phyloP scores from a whole-genome alignment of 2,888 invertebrate species.

The Morpho helenor region DNA sequence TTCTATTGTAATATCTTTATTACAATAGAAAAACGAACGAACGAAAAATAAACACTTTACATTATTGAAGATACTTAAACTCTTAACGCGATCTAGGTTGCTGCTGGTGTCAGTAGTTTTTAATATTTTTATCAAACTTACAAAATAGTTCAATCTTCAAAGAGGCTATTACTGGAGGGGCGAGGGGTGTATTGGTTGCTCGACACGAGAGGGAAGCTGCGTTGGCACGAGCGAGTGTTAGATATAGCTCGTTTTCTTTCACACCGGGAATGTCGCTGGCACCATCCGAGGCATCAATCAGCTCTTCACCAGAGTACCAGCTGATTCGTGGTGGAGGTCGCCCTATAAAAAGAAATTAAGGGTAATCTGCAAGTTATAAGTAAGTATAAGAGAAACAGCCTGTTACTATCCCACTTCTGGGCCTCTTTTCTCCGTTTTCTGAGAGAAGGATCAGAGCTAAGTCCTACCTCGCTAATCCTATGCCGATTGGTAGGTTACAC shows the following conservation, averaged over 20 bases:
- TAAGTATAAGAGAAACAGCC: background rate
- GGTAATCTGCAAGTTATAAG: too few species aligned
- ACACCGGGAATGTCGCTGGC: constrained; percentile 82
- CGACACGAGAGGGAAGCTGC: constrained; percentile 85
- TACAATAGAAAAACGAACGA: too few species aligned
- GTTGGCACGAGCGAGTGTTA: constrained; percentile 83
- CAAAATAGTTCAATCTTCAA: constrained; percentile 86
- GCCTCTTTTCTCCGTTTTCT: too few species aligned
- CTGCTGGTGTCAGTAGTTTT: too few species aligned
- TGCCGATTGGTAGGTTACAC: too few species aligned
- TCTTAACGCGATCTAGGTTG: too few species aligned
- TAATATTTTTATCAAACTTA: constrained; percentile 64
- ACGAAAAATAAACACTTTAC: too few species aligned
- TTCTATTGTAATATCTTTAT: too few species aligned
- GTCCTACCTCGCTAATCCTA: too few species aligned
- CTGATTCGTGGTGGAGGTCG: constrained; percentile 86
- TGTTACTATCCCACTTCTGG: too few species aligned
- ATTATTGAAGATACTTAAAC: too few species aligned
- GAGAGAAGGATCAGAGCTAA: too few species aligned
- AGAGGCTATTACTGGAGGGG: constrained; percentile 82
- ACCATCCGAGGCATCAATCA: constrained; percentile 84
- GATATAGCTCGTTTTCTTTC: constrained; percentile 83
- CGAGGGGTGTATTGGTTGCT: constrained; percentile 85
- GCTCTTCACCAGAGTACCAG: constrained; percentile 88
- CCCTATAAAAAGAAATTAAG: constrained; percentile 64